Evolutionary conservation across 2,888 invertebrate species (phyloP).

Genomic region (Leptinotarsa rubiginosa): DNA sequence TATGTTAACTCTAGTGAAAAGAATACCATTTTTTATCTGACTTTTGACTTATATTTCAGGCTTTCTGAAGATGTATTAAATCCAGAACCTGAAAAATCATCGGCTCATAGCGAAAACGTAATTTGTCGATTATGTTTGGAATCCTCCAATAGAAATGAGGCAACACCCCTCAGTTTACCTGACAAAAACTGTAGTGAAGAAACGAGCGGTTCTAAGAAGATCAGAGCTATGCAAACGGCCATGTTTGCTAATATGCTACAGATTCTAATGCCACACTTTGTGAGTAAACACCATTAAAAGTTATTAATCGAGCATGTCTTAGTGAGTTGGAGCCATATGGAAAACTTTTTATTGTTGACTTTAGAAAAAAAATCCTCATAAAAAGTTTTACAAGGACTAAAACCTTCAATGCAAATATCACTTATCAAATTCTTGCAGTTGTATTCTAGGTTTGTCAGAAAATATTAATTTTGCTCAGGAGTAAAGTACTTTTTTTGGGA

Average conservation of each 20-base stretch:
- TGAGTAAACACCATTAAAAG: background rate
- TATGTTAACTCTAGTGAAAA: no score
- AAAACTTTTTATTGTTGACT: no score
- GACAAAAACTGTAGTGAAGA: background rate
- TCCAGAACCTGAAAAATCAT: background rate
- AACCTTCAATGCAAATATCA: no score
- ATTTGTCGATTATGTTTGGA: slow-evolving; percentile 2
- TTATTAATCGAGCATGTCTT: no score
- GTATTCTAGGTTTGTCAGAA: no score
- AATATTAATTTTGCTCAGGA: no score
- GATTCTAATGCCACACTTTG: slow-evolving; percentile 1
- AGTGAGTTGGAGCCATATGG: no score
- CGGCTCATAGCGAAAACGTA: background rate
- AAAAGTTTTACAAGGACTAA: no score
- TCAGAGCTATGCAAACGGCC: slow-evolving; percentile 2
- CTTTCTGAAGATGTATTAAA: background rate
- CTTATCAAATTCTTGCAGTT: no score
- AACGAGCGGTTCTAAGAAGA: background rate
- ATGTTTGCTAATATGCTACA: background rate
- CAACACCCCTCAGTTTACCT: background rate
- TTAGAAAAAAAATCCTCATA: no score
- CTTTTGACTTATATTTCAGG: background rate
- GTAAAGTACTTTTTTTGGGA: no score
- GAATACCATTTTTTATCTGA: no score
- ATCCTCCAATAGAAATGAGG: background rate